Base-by-base conservation (phyloP, 2,888 invertebrate species). In the Trachelus stipa region DNA sequence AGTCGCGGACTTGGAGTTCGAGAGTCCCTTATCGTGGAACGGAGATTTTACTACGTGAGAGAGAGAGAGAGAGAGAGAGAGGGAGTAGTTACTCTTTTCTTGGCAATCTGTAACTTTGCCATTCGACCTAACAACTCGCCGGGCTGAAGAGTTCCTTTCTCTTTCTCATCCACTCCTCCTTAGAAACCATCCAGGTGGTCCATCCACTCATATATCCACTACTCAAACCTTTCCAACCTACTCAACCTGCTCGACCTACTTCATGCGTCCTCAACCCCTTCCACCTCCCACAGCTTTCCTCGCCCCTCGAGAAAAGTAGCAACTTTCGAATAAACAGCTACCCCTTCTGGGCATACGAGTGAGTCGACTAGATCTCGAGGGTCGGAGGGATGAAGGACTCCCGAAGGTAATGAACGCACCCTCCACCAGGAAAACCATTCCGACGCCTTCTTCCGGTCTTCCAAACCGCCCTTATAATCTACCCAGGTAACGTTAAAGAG, bases 101-200 rank as follows among this genome's bases (percentile, higher is more conserved):
- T 78, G 81, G 84, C 87, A 87, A 87, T 87, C 86, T 85, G 83
- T 87, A 87, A 87, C 87, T 87, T 87, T 81, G 84, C 85, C 84
- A 87, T 87, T 83, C 84, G 84, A 82, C 84, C 86, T 84, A 87
- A 87, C 87, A 87, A 84, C 86, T 81, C 79, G 81, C 80, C 82
- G 81, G 82, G 81, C 80, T 81, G 81, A 80, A 78, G 80, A 80
- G 77, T 77, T 77, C 75, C 76, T 77, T 69, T 76, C 75, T 79
- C 80, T 71, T 81, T 80, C 78, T 73, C 79, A 40, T 40, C 40
- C 40, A 40, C 40, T 40, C 15, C 15, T 40, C 15, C 15, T 4
- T 15, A 40, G 40, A 15, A 40, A 15, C 15, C 40, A 40, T 40
- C 40, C 15, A 40, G 40, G 15, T 40, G 40, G 40, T 40, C 40